Evolutionary conservation across 2,113 vertebrate species (phyloP).

Genomic region (Nyctereutes procyonoides): DNA sequence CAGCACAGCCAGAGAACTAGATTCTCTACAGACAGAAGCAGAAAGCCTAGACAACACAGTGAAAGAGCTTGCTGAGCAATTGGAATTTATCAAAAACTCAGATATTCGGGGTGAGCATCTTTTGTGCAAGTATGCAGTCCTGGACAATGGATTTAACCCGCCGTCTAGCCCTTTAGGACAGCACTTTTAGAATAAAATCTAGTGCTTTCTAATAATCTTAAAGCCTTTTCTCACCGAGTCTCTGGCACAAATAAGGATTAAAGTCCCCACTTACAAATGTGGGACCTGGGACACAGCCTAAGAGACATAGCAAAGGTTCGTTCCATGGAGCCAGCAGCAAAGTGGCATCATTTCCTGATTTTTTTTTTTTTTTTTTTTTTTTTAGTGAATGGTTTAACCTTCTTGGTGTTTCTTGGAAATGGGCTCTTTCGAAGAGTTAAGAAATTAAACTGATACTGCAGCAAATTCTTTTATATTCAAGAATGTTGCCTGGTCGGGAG

Average conservation of each 20-base stretch:
- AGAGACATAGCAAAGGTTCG: not conserved
- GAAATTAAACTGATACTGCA: constrained; percentile 18
- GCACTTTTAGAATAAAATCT: not conserved
- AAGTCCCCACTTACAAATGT: not conserved
- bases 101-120: constrained; percentile 92
- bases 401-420: not conserved
- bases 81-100: constrained; percentile 98
- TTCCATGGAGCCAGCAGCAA: not conserved
- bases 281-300: not conserved
- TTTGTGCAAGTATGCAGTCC: constrained; percentile 44
- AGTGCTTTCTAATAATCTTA: constrained; percentile 16
- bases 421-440: not conserved
- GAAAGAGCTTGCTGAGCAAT: constrained; percentile 92
- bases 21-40: constrained; percentile 88
- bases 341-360: not conserved
- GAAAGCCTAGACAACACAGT: constrained; percentile 90
- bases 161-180: constrained; percentile 44
- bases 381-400: not conserved
- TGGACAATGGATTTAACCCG: constrained; percentile 38
- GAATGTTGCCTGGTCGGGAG: constrained; percentile 43
- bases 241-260: not conserved
- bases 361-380: not conserved
- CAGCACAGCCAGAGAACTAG: constrained; percentile 86
- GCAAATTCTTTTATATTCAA: constrained; percentile 9
- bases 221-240: not conserved